These are phyloP conservation scores for Capitulum mitella DNA, from an alignment of 2,888 invertebrate genomes.

Conservation along the genomic window DNA sequence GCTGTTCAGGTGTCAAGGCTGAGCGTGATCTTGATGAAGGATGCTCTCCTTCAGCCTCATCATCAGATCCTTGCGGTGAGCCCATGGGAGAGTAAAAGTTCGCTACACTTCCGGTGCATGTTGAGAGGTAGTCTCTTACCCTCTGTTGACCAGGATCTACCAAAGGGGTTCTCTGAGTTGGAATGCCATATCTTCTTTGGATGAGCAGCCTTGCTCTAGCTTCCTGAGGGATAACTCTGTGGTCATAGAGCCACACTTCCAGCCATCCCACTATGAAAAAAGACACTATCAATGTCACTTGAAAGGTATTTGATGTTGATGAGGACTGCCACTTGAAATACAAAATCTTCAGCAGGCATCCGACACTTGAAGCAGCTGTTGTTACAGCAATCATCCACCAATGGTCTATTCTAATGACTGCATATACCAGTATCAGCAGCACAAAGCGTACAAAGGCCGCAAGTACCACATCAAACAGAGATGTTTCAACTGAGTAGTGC, in stretches of 20 bases:
- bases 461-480: neutral
- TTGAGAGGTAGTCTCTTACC: constrained; percentile 12
- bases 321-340: constrained; percentile 11
- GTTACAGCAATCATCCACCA: constrained; percentile 2
- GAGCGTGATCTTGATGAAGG: too few species aligned
- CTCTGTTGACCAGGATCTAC: neutral
- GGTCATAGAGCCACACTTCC: constrained; percentile 28
- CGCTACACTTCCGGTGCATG: constrained; percentile 27
- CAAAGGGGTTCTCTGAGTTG: neutral
- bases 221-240: constrained; percentile 26
- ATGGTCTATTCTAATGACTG: neutral
- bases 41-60: constrained; percentile 24
- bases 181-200: neutral
- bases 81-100: constrained; percentile 29
- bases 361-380: neutral
- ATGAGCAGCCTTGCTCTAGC: neutral
- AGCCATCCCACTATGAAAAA: constrained; percentile 26
- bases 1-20: too few species aligned
- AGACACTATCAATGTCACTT: constrained; percentile 20
- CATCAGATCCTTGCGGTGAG: constrained; percentile 14
- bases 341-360: neutral
- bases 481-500: neutral
- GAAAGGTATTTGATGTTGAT: constrained; percentile 24
- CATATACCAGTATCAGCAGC: neutral
- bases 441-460: neutral